Percentiles rank a stretch among this genome's conserved stretches.
Conservation (phyloP, 2,888 invertebrate species). For the Eupeodes latifasciatus region DNA sequence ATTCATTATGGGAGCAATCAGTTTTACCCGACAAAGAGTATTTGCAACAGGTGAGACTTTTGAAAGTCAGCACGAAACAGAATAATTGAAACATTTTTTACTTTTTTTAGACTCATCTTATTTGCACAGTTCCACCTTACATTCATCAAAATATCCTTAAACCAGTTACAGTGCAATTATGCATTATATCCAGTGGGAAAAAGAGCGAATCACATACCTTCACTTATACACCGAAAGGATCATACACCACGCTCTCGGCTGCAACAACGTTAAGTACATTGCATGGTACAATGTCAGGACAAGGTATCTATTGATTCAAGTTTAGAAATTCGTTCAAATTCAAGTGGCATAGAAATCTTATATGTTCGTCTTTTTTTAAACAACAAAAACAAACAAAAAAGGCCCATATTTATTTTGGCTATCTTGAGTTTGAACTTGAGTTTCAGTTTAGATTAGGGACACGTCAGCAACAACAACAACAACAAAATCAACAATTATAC, state of each 20-base stretch:
- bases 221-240: slow-evolving; percentile 89
- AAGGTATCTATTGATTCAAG: slow-evolving; percentile 83
- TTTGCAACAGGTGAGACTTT: slow-evolving; percentile 89
- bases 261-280: slow-evolving; percentile 83
- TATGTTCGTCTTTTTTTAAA: slow-evolving; percentile 6
- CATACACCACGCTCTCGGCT: slow-evolving; percentile 81
- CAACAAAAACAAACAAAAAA: not conserved
- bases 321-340: slow-evolving; percentile 69
- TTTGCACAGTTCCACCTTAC: slow-evolving; percentile 94
- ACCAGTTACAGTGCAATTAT: slow-evolving; percentile 90
- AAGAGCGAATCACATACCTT: slow-evolving; percentile 94
- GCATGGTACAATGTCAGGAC: slow-evolving; percentile 81
- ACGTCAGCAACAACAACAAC: slow-evolving; percentile 40
- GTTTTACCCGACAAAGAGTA: slow-evolving; percentile 95
- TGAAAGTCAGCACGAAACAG: not conserved
- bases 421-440: slow-evolving; percentile 68
- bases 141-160: slow-evolving; percentile 87
- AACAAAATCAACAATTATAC: slow-evolving; percentile 12
- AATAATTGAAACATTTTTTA: not conserved
- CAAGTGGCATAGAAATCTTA: slow-evolving; percentile 37
- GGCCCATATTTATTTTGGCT: slow-evolving; percentile 21
- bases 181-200: slow-evolving; percentile 93
- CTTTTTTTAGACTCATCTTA: slow-evolving; percentile 91
- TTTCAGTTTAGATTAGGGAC: slow-evolving; percentile 74
- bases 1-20: slow-evolving; percentile 89